Conservation (phyloP, 1,140 invertebrate species). For the Himalopsyche phryganea region DNA sequence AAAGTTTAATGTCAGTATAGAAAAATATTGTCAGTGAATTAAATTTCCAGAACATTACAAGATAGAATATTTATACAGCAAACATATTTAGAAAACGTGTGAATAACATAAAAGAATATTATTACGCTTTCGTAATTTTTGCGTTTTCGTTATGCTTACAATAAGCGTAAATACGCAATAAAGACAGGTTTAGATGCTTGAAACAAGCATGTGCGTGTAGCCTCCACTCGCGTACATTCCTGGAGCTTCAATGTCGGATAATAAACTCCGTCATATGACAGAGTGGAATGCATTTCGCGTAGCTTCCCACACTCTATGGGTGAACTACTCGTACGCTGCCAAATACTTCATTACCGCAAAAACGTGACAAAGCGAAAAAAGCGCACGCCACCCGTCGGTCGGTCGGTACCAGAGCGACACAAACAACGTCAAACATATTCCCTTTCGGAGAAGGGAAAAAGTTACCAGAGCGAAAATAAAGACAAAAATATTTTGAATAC, state of each 20-base stretch:
- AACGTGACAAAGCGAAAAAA: constrained; percentile 19
- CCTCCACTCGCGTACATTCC: constrained; percentile 13
- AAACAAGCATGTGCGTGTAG: constrained; percentile 1
- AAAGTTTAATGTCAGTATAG: no score
- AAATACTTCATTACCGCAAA: constrained; percentile 32
- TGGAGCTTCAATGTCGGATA: constrained; percentile 21
- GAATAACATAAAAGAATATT: no score
- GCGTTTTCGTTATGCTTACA: not conserved
- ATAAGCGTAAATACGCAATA: not conserved
- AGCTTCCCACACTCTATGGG: constrained; percentile 2
- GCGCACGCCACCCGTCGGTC: not conserved
- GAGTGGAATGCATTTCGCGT: constrained; percentile 22
- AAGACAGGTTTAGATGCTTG: not conserved
- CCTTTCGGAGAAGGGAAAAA: constrained; percentile 3
- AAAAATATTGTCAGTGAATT: no score
- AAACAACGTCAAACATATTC: constrained; percentile 15
- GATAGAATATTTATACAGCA: no score
- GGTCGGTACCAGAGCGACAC: not conserved
- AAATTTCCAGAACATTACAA: no score
- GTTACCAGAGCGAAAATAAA: not conserved
- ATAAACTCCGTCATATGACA: constrained; percentile 23
- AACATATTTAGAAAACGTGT: no score
- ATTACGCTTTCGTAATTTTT: no score
- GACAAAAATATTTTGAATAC: no score
- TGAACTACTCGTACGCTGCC: constrained; percentile 1